Base-by-base conservation (phyloP, 2,888 invertebrate species). In the Pasiphila rectangulata region DNA sequence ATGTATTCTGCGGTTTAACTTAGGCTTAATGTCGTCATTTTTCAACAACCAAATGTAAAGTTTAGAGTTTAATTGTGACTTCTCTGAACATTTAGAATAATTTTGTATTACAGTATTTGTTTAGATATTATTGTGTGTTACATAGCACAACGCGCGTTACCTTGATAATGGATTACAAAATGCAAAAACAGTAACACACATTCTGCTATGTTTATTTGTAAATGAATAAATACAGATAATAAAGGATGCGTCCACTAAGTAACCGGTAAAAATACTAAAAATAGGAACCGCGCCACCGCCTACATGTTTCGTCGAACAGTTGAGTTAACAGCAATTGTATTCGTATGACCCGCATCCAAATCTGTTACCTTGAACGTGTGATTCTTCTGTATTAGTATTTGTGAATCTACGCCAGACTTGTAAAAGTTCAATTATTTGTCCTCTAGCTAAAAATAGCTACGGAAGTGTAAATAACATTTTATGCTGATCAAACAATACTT, bases 401-500 rank as follows among this genome's bases (percentile, higher is more conserved):
- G 62, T 58, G 48, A 54, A 32, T 19, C 17, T 6, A 54, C 49
- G 45, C 29, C 52, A 46, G 52, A 56, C 54, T 64, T 61, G 61
- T 57, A 49, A 66, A 67, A 66, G 59, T 67, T 62, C 64, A 61
- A 57, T 63, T 64, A 56, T 69, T 69, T 70, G 68, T 65, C 61
- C 67, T 69, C 59, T 52, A 52, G 59, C 59, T 74, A 76, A 68
- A 77, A 72, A 72, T 78, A 76, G 54, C 64, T 59, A 63, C 75
- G 79, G 79, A 79, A 78, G 65, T 69, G 56, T 68, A 69, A 67
- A 76, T 75, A 76, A 61, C 63, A 72, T 69, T 75, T 73, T 62
- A 62, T 67, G 64, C 70, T 72, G 69, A 69, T 65, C 70, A 75
- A 76, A 76, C 63, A 76, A 60, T 64, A 57, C 63, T 29, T 65